Base-by-base conservation (phyloP, 2,888 invertebrate genomes). In the Pammene fasciana region DNA sequence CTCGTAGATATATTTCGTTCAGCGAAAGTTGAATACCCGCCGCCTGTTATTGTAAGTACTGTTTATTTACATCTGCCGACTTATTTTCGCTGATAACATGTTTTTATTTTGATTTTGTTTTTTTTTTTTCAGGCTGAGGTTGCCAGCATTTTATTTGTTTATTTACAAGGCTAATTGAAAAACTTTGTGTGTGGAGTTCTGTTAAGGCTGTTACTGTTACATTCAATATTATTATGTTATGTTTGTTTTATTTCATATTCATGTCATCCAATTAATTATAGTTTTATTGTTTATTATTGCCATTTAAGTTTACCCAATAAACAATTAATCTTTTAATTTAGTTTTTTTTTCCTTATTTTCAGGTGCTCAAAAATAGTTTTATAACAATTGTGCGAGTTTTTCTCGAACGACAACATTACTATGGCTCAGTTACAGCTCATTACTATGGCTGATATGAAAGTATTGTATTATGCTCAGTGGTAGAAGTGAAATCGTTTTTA, bases 1-100 rank as follows among this genome's bases (percentile, higher is more conserved):
- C 95, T 95, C 93, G 94, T 95, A 92, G 95, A 95, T 94, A 94
- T 95, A 91, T 95, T 95, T 93, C 95, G 95, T 94, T 95, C 95
- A 94, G 95, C 94, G 93, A 95, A 95, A 89, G 95, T 95, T 94
- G 96, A 95, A 91, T 95, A 95, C 93, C 94, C 95, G 93, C 92
- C 92, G 86, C 94, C 94, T 92, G 93, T 94, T 94, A 95, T 95
- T 94, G 95, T 95, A 93, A 95, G 95, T 95, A 85, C 78, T 84
- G 77, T 72, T 72, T 71, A 76, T 70, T 72, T 62, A 67, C 72
- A 72, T 73, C 67, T 26, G 62, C 36, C 41, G 64, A 50, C 41
- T 62, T 68, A 34, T 67, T 65, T 60, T n/a, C 46, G 54, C 38
- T 65, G 54, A 55, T 68, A 43, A 48, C 43, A 55, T 74, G 71